phyloP scores from a whole-genome alignment of 2,888 invertebrate genomes.

The Heterodera filipjevi region DNA sequence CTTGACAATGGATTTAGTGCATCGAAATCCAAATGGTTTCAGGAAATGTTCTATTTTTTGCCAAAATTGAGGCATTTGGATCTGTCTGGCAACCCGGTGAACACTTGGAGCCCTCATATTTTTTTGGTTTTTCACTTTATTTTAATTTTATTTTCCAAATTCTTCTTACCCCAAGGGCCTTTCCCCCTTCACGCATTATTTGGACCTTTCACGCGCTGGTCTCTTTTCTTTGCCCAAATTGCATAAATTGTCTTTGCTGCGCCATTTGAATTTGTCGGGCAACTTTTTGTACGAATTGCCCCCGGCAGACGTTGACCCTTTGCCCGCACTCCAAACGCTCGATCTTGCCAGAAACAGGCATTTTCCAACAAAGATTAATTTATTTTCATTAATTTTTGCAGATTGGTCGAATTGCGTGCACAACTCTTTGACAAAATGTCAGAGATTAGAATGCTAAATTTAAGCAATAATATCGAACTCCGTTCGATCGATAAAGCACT shows the following conservation, averaged over 20 bases:
- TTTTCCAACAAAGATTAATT: background rate
- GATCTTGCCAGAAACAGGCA: conserved; percentile 70
- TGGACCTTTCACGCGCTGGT: conserved; percentile 62
- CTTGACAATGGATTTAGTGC: background rate
- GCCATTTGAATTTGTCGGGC: conserved; percentile 56
- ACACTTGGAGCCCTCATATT: conserved; percentile 62
- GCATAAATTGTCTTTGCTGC: conserved; percentile 39
- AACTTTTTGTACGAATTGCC: conserved; percentile 60
- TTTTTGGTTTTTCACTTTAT: conserved; percentile 46
- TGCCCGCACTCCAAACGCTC: conserved; percentile 82
- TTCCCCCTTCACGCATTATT: conserved; percentile 48
- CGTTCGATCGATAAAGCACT: conserved; percentile 48
- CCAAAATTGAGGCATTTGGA: conserved; percentile 53
- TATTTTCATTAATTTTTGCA: background rate
- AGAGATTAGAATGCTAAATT: conserved; percentile 55
- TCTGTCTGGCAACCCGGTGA: conserved; percentile 61
- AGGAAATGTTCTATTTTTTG: conserved; percentile 56
- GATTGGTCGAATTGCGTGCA: conserved; percentile 49
- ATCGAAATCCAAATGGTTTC: conserved; percentile 19
- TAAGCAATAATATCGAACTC: conserved; percentile 55
- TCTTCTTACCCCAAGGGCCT: conserved; percentile 46
- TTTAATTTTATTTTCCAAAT: conserved; percentile 14
- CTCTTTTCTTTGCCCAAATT: conserved; percentile 61
- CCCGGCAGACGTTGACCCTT: conserved; percentile 76
- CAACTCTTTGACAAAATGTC: conserved; percentile 48